Conservation (phyloP, 2,113 vertebrate genomes). For the Rhineura floridana region DNA sequence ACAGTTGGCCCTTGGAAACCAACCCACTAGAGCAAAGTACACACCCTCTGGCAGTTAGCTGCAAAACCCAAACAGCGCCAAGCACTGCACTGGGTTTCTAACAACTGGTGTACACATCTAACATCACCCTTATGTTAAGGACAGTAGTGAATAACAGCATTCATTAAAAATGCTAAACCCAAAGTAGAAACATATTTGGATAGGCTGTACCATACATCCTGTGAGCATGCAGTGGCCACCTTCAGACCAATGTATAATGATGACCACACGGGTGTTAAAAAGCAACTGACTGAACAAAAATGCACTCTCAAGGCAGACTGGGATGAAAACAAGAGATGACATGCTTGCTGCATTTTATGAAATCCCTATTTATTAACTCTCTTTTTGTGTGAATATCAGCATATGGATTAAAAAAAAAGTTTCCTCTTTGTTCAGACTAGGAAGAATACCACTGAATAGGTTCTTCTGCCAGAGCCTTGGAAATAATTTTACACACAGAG, state of each 20-base stretch:
- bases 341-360: neutral
- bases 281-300: neutral
- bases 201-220: neutral
- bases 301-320: neutral
- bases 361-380: neutral
- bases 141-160: conserved; percentile 5
- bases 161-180: neutral
- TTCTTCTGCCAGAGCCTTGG: neutral
- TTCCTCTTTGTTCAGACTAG: neutral
- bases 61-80: conserved; percentile 2
- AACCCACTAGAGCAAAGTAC: neutral
- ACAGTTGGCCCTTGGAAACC: conserved; percentile 23
- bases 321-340: neutral
- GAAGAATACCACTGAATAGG: neutral
- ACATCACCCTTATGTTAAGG: conserved; percentile 4
- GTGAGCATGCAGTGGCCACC: neutral
- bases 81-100: neutral
- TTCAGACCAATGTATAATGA: neutral
- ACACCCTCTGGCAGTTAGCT: neutral
- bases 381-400: fast-evolving
- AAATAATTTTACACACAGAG: neutral
- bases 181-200: neutral
- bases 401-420: neutral
- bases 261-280: neutral
- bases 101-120: neutral